phyloP scores from a whole-genome alignment of 2,113 vertebrate species.

The Cyanoramphus novaezelandiae region DNA sequence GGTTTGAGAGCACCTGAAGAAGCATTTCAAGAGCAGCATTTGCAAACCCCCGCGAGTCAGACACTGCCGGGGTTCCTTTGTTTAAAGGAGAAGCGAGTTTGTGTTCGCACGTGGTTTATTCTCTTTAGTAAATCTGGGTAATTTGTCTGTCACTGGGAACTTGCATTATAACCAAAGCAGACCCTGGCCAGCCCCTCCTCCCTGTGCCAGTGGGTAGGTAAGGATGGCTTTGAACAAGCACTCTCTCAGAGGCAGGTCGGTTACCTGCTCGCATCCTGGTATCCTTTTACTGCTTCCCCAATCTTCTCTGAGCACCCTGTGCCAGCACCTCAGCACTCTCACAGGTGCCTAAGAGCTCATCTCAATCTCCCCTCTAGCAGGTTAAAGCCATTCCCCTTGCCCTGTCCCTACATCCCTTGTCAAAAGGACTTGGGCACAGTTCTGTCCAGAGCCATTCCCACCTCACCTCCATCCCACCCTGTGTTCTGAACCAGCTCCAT shows the following conservation, averaged over 20 bases:
- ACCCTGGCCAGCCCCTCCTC: accelerated
- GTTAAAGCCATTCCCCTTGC: background rate
- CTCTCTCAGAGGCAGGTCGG: background rate
- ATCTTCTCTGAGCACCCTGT: background rate
- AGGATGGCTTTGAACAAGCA: accelerated
- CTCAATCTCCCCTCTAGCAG: background rate
- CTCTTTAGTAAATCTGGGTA: background rate
- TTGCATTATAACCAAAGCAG: background rate
- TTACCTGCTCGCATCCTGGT: accelerated
- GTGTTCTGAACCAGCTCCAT: background rate
- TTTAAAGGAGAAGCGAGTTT: background rate
- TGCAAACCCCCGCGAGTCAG: background rate
- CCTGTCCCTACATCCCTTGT: background rate
- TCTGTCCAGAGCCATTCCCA: background rate
- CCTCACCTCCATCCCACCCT: background rate
- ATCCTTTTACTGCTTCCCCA: background rate
- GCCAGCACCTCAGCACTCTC: background rate
- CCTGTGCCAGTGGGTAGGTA: accelerated
- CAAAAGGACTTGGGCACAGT: background rate
- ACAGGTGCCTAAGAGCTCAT: background rate
- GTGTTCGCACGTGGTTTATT: background rate
- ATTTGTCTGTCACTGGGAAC: background rate
- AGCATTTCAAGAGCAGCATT: background rate
- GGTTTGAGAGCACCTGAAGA: background rate
- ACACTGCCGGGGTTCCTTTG: background rate